Conservation (phyloP, 2,113 vertebrate genomes). For the pig (Sus scrofa) region DNA sequence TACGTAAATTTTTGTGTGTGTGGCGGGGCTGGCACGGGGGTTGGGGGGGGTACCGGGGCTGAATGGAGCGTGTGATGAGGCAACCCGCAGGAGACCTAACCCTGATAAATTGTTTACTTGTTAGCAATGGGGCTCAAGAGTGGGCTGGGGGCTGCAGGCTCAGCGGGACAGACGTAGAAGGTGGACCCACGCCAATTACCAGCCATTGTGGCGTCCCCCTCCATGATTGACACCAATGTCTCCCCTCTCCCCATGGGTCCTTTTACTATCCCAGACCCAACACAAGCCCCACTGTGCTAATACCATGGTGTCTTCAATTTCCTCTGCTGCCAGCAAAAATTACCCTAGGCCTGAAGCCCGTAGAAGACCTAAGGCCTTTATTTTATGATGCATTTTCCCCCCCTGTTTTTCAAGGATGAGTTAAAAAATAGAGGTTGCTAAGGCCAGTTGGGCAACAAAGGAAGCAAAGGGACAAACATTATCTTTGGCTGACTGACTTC, state of each 20-base stretch:
- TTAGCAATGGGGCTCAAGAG: constrained; percentile 90
- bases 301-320: constrained; percentile 90
- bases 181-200: constrained; percentile 95
- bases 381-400: constrained; percentile 87
- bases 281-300: constrained; percentile 92
- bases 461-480: constrained; percentile 91
- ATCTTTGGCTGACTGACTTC: constrained; percentile 93
- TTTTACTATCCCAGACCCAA: constrained; percentile 91
- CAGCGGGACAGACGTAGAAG: constrained; percentile 92
- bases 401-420: constrained; percentile 88
- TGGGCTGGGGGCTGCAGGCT: constrained; percentile 86
- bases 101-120: constrained; percentile 95
- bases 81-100: constrained; percentile 90
- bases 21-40: constrained; percentile 83
- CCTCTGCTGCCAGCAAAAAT: constrained; percentile 90
- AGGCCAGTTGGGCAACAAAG: constrained; percentile 90
- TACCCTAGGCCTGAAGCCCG: constrained; percentile 88
- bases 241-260: constrained; percentile 93
- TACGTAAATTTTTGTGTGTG: constrained; percentile 93
- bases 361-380: constrained; percentile 88
- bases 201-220: constrained; percentile 89
- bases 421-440: constrained; percentile 91
- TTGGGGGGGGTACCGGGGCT: constrained; percentile 85
- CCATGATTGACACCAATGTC: constrained; percentile 94
- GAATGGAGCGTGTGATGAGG: constrained; percentile 91